These are phyloP conservation scores for Argynnis bischoffii DNA, from an alignment of 2,888 invertebrate genomes.

Conservation along the genomic window DNA sequence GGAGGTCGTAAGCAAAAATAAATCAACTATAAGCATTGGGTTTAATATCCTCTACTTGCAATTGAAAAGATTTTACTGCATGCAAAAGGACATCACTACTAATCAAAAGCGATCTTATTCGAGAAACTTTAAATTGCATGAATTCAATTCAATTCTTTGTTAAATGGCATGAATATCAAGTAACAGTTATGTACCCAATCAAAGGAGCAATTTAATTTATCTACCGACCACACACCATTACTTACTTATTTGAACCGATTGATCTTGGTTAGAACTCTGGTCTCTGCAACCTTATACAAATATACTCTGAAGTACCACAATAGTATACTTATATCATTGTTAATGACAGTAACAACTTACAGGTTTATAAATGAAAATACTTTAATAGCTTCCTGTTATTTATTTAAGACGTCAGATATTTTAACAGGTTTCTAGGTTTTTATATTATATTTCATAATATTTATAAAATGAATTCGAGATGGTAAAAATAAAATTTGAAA, in stretches of 20 bases:
- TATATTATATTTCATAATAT: no score
- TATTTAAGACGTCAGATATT: no score
- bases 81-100: slow-evolving; percentile 23
- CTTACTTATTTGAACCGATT: slow-evolving; percentile 35
- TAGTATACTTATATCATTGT: background rate
- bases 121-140: slow-evolving; percentile 31
- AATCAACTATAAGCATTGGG: background rate
- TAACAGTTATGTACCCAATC: slow-evolving; percentile 32
- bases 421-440: no score
- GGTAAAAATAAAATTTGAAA: no score
- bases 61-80: slow-evolving; percentile 15
- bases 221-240: slow-evolving; percentile 33
- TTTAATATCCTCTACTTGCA: background rate
- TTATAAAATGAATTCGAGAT: no score
- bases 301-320: slow-evolving; percentile 1
- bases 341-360: no score
- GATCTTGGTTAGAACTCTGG: slow-evolving; percentile 15
- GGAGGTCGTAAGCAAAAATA: background rate
- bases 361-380: no score
- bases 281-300: no score
- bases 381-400: no score
- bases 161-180: slow-evolving; percentile 35
- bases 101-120: slow-evolving; percentile 31
- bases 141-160: slow-evolving; percentile 8
- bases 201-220: slow-evolving; percentile 36